These are phyloP conservation scores for Phalacrocorax pelagicus DNA, from an alignment of 2,113 vertebrate species.

Conservation along the genomic window DNA sequence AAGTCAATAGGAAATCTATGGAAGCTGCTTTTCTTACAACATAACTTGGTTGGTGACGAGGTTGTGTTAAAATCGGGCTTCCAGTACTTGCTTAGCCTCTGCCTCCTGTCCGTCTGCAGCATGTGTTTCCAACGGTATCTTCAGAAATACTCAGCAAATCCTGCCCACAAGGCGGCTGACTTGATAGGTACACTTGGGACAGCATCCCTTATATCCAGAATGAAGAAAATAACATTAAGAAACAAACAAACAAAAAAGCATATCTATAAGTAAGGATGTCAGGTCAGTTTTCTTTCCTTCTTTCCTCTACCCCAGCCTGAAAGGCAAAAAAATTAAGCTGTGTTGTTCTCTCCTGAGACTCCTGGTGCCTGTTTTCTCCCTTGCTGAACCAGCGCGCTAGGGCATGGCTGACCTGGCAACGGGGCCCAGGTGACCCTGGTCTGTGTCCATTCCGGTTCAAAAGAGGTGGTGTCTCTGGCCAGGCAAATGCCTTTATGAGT, in stretches of 20 bases:
- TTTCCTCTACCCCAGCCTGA: not conserved
- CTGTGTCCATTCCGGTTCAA: not conserved
- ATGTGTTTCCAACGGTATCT: not conserved
- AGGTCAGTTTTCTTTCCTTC: not conserved
- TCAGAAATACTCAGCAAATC: not conserved
- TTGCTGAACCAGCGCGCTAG: not conserved
- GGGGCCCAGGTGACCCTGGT: not conserved
- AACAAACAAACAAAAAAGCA: no score
- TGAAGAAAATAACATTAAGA: not conserved
- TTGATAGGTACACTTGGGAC: not conserved
- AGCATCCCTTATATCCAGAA: not conserved
- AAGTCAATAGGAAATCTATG: not conserved
- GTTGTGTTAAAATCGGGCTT: not conserved
- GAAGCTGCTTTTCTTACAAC: not conserved
- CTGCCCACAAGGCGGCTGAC: not conserved
- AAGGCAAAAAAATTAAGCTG: not conserved
- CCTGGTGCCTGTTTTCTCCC: not conserved
- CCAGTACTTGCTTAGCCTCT: not conserved
- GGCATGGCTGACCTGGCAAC: not conserved
- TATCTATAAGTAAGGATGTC: not conserved
- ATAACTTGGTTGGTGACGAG: not conserved
- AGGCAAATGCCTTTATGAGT: accelerated
- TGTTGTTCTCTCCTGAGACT: not conserved
- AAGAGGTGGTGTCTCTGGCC: not conserved
- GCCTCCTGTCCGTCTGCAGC: not conserved